These are phyloP conservation scores for Platorchestia sp. DNA, from an alignment of 1,140 invertebrate species.

Conservation along the genomic window DNA sequence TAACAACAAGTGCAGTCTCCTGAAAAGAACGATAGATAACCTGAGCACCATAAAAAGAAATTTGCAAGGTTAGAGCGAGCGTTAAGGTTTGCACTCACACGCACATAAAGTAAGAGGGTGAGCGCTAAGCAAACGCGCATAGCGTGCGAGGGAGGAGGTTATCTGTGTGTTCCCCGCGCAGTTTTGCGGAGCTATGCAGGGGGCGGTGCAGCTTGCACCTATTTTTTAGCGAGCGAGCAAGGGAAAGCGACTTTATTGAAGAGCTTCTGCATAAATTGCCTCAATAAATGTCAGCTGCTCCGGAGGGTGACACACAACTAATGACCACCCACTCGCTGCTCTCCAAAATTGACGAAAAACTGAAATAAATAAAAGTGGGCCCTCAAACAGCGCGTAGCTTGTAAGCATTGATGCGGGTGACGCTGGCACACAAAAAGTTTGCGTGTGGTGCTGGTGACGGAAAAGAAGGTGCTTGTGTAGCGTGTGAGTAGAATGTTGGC, in stretches of 20 bases:
- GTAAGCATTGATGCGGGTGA: background rate
- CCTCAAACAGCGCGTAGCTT: background rate
- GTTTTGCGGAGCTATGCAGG: background rate
- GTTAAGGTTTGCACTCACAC: background rate
- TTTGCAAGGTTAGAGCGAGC: background rate
- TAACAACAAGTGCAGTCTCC: background rate
- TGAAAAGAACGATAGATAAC: background rate
- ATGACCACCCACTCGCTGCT: background rate
- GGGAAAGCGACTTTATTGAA: conserved; percentile 33
- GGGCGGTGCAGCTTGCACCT: background rate
- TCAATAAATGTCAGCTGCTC: conserved; percentile 23
- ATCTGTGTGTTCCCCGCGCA: background rate
- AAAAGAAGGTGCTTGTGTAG: background rate
- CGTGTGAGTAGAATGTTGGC: too few relatives aligned
- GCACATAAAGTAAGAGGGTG: background rate
- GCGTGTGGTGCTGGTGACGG: background rate
- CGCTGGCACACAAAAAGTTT: background rate
- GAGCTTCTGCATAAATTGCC: background rate
- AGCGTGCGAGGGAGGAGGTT: background rate
- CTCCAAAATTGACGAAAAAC: background rate
- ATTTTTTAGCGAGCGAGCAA: background rate
- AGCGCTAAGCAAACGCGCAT: background rate
- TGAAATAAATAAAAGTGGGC: background rate
- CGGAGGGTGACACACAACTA: conserved; percentile 3
- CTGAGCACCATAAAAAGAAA: background rate